Evolutionary conservation across 2,888 invertebrate genomes (phyloP).

Genomic region (Ramazzottius varieornatus): DNA sequence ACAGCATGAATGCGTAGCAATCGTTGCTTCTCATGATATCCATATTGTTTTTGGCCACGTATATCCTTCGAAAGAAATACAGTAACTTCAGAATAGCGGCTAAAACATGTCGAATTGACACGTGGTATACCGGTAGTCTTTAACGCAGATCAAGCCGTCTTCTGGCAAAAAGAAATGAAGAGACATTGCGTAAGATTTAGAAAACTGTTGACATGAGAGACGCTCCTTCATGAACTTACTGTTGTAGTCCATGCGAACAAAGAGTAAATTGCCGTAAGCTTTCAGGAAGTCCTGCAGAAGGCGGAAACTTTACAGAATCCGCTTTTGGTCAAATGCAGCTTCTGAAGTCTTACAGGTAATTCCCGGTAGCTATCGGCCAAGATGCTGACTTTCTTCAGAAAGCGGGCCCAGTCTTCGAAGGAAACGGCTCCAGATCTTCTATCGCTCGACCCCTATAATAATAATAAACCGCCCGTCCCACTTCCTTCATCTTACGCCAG

Average conservation of each 20-base stretch:
- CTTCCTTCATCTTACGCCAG: too few relatives aligned
- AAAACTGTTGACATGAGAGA: background rate
- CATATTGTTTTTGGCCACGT: constrained; percentile 13
- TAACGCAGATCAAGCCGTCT: constrained; percentile 15
- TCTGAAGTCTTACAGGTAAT: too few relatives aligned
- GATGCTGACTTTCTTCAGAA: constrained; percentile 2
- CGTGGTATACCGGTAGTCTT: constrained; percentile 13
- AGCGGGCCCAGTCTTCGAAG: constrained; percentile 1
- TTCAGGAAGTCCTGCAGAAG: constrained; percentile 16
- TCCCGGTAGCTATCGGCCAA: background rate
- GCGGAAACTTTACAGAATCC: too few relatives aligned
- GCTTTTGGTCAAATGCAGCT: too few relatives aligned
- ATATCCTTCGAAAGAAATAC: constrained; percentile 13
- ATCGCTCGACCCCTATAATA: too few relatives aligned
- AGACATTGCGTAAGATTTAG: too few relatives aligned
- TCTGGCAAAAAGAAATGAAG: constrained; percentile 10
- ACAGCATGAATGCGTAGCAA: constrained; percentile 14
- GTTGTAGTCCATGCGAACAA: constrained; percentile 14
- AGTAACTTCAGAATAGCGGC: too few relatives aligned
- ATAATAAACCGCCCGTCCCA: too few relatives aligned
- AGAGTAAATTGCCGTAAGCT: constrained; percentile 14
- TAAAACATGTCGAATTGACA: too few relatives aligned
- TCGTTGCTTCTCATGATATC: constrained; percentile 14
- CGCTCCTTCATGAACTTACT: constrained; percentile 10
- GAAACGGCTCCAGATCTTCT: too few relatives aligned